These are phyloP conservation scores for Oxygymnocypris stewartii DNA, from an alignment of 2,113 vertebrate genomes.

Conservation along the genomic window DNA sequence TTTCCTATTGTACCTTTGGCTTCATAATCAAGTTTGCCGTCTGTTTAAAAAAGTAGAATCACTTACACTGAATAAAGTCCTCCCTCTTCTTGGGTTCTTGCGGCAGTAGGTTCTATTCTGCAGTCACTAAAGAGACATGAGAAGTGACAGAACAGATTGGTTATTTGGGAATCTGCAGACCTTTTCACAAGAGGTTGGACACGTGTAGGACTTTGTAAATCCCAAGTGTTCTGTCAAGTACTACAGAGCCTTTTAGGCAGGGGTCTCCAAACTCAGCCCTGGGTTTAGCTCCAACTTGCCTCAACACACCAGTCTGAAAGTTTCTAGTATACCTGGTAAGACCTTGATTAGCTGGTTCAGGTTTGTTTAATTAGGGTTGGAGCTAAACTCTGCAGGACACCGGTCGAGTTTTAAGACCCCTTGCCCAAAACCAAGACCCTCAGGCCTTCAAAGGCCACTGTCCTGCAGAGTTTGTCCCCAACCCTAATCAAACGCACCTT, in stretches of 20 bases:
- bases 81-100: slow-evolving; percentile 33
- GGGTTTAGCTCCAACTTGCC: no score
- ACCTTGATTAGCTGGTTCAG: no score
- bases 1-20: neutral
- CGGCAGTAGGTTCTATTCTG: slow-evolving; percentile 39
- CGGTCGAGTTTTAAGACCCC: no score
- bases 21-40: neutral
- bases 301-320: no score
- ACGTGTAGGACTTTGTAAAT: neutral
- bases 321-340: neutral
- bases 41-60: neutral
- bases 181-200: neutral
- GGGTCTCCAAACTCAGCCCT: no score
- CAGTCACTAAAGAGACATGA: slow-evolving; percentile 11
- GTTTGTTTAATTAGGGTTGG: no score
- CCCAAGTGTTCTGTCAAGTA: neutral
- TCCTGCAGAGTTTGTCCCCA: neutral
- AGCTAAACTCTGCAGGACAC: no score
- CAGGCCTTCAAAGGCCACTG: neutral
- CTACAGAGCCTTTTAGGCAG: neutral
- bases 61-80: slow-evolving; percentile 52
- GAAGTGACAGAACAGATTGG: no score
- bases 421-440: neutral
- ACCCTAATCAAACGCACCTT: neutral
- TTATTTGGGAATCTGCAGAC: slow-evolving; percentile 15